Base-by-base conservation (phyloP, 37 sponge, comb jelly and placozoan species). In the Petrosia ficiformis region DNA sequence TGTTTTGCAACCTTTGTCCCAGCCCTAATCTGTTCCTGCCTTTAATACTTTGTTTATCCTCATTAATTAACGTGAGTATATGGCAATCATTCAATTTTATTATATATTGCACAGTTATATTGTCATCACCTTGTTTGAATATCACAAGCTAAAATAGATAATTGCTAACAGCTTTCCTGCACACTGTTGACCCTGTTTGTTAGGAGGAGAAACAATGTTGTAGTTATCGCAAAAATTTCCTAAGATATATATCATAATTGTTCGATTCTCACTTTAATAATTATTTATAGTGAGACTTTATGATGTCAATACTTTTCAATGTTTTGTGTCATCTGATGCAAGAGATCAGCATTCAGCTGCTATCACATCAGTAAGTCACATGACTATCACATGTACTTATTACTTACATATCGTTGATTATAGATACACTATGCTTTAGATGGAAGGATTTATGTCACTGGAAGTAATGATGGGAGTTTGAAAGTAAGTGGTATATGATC, bases 241-340 rank as follows among this genome's bases (percentile, higher is more conserved):
- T n/a, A n/a, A n/a, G n/a, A n/a, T n/a, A n/a, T n/a, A n/a, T n/a
- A n/a, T n/a, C n/a, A n/a, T n/a, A n/a, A n/a, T n/a, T n/a, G n/a
- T n/a, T n/a, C n/a, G n/a, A n/a, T n/a, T n/a, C n/a, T n/a, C n/a
- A n/a, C 11, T 31, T 58, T 30, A n/a, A 41, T 44, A 31, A 26
- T 29, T 70, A 42, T 32, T 25, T 93, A 41, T 68, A 86, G 93
- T 97, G 60, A 43, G 99, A 10, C 61, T 97, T 25, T 97, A 97
- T 77, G 91, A 97, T 63, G 78, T 89, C 22, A 85, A 71, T 25
- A 92, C 99, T 3, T 65, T 90, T 39, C 87, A 94, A 63, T 97
- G 99, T 38, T 97, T 68, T 68, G 99, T 97, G 26, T 92, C 90
- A 0, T 83, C 93, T 1, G 94, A 94, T 74, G 79, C 93, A 24